Base-by-base conservation (phyloP, 2,888 invertebrate genomes). In the Dasysyrphus albostriatus region DNA sequence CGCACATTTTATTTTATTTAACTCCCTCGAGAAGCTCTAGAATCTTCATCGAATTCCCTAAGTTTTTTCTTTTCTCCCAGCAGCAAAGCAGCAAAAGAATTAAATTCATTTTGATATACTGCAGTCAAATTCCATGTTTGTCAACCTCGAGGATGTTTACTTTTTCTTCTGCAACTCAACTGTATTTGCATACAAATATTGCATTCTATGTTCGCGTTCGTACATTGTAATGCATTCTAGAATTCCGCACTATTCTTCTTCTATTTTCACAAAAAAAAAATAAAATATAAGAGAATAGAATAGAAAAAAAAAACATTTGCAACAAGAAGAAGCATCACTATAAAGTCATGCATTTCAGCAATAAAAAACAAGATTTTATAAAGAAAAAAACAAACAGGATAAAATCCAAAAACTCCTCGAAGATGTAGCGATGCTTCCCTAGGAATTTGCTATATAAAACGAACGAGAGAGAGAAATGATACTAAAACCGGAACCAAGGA, bases 161-260 rank as follows among this genome's bases (percentile, higher is more conserved):
- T 51, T 67, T 58, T 49, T 61, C 42, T 47, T 34, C 63, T 56
- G 56, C 67, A 65, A 65, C 49, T 67, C 72, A 56, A 85, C 69
- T 81, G 75, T 82, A 87, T 87, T 87, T 78, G 87, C 87, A 87
- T 87, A 65, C 82, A 79, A 87, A 82, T 78, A 82, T 82, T 87
- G 81, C 81, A 81, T 84, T 77, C 61, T 67, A 42, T 51, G 42
- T 65, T 24, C 16, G 32, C 44, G 16, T 56, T 61, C 32, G 49
- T 59, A 49, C 63, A 75, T 51, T 72, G 72, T 81, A 78, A 87
- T 82, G 82, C 75, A 82, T 82, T 75, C 78, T 83, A 39, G 56
- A 82, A 87, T 87, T 75, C 67, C 75, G 16, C 37, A 72, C 78
- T 67, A 81, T 77, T 69, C 73, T 77, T 77, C 73, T 72, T 24